Evolutionary conservation across 2,888 invertebrate genomes (phyloP).

Genomic region (Drosophila cracens): DNA sequence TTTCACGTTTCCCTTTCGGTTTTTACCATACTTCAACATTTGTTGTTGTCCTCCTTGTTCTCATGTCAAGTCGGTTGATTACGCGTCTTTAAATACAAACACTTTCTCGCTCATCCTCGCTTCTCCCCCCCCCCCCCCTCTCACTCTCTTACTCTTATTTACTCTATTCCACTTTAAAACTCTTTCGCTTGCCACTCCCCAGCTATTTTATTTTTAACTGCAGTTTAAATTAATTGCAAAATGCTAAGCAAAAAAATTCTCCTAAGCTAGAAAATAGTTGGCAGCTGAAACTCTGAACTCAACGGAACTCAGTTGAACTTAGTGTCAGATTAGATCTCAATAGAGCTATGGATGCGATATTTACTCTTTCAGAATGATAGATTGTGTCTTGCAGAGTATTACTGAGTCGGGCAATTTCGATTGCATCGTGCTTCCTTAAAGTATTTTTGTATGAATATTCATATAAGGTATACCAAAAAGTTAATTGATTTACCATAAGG

Average conservation of each 20-base stretch:
- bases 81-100: conserved; percentile 20
- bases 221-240: neutral
- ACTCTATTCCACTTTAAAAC: neutral
- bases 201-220: neutral
- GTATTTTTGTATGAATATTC: neutral
- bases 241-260: neutral
- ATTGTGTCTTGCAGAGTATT: neutral
- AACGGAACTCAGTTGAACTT: neutral
- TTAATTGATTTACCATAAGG: neutral
- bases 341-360: neutral
- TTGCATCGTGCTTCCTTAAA: neutral
- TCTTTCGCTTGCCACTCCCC: neutral
- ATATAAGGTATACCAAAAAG: neutral
- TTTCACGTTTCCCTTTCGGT: conserved; percentile 42
- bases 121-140: too few species aligned
- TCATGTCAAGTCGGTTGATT: conserved; percentile 31
- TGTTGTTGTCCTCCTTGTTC: conserved; percentile 15
- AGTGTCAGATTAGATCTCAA: neutral
- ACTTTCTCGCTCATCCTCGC: neutral
- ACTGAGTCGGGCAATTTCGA: neutral
- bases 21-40: conserved; percentile 24
- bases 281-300: neutral
- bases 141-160: neutral
- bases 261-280: neutral
- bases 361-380: neutral